Evolutionary conservation across 2,113 vertebrate genomes (phyloP).

Genomic region (Procavia capensis): DNA sequence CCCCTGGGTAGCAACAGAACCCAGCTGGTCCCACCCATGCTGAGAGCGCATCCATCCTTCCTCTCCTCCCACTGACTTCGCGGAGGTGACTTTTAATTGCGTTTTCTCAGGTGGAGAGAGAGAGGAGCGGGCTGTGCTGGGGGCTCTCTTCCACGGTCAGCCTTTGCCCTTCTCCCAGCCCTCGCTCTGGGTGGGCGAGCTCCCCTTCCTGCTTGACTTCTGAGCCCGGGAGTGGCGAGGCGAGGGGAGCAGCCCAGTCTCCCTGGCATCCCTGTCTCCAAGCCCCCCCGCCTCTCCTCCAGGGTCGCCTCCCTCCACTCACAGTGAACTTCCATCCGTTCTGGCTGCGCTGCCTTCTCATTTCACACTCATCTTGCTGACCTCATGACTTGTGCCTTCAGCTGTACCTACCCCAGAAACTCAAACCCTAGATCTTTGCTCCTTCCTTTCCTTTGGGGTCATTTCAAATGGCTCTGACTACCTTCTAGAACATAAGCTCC

Average conservation of each 20-base stretch:
- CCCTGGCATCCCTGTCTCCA: background rate
- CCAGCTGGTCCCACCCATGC: too few relatives aligned
- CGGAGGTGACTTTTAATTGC: slow-evolving; percentile 65
- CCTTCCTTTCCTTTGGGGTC: background rate
- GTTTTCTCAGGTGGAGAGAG: slow-evolving; percentile 69
- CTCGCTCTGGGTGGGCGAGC: background rate
- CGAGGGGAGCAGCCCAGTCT: too few relatives aligned
- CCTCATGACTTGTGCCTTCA: rapidly evolving
- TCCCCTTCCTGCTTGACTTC: background rate
- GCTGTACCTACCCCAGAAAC: background rate
- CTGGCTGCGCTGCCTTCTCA: rapidly evolving
- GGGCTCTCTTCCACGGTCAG: background rate
- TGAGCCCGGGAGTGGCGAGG: too few relatives aligned
- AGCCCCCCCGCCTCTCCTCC: rapidly evolving
- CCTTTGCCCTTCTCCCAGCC: background rate
- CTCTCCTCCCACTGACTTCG: slow-evolving; percentile 5
- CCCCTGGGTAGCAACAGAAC: slow-evolving; percentile 81
- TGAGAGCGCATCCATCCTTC: too few relatives aligned
- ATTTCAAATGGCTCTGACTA: background rate
- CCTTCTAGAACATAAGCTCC: too few relatives aligned
- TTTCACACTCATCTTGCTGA: background rate
- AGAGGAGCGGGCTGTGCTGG: background rate
- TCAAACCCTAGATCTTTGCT: background rate
- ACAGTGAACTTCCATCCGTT: rapidly evolving
- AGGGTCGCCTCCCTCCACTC: rapidly evolving